Evolutionary conservation across 2,888 invertebrate species (phyloP).

Genomic region (Idaea biselata): DNA sequence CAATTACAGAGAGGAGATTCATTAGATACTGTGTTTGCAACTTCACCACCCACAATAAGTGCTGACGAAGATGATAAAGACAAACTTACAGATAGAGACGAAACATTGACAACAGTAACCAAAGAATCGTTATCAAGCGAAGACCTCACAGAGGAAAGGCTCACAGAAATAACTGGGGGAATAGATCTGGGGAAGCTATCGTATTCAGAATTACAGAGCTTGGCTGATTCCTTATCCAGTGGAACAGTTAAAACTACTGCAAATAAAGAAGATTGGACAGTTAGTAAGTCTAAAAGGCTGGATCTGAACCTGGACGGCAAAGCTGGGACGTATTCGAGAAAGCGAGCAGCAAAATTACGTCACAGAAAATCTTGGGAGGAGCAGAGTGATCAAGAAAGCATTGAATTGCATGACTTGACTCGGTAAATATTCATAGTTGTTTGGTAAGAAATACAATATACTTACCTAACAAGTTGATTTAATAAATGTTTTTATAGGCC

Average conservation of each 20-base stretch:
- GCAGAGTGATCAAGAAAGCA: slow-evolving; percentile 84
- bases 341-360: slow-evolving; percentile 68
- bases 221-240: slow-evolving; percentile 67
- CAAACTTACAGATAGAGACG: slow-evolving; percentile 28
- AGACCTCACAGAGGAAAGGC: slow-evolving; percentile 63
- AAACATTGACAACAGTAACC: slow-evolving; percentile 16
- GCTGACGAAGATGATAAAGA: slow-evolving; percentile 57
- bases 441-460: slow-evolving; percentile 7
- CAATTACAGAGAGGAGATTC: slow-evolving; percentile 83
- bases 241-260: slow-evolving; percentile 66
- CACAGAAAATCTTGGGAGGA: slow-evolving; percentile 86
- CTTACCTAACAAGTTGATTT: slow-evolving; percentile 14
- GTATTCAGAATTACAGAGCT: slow-evolving; percentile 66
- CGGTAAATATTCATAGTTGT: slow-evolving; percentile 41
- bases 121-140: slow-evolving; percentile 40
- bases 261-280: slow-evolving; percentile 71
- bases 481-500: slow-evolving; percentile 45
- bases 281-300: slow-evolving; percentile 67
- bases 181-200: slow-evolving; percentile 68
- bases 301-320: slow-evolving; percentile 72
- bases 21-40: slow-evolving; percentile 83
- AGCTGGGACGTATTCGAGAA: slow-evolving; percentile 75
- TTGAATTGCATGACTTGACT: slow-evolving; percentile 85
- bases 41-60: slow-evolving; percentile 77
- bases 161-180: slow-evolving; percentile 65